Base-by-base conservation (phyloP, 92 coral and sea anemone species). In the Actinostola sp. region DNA sequence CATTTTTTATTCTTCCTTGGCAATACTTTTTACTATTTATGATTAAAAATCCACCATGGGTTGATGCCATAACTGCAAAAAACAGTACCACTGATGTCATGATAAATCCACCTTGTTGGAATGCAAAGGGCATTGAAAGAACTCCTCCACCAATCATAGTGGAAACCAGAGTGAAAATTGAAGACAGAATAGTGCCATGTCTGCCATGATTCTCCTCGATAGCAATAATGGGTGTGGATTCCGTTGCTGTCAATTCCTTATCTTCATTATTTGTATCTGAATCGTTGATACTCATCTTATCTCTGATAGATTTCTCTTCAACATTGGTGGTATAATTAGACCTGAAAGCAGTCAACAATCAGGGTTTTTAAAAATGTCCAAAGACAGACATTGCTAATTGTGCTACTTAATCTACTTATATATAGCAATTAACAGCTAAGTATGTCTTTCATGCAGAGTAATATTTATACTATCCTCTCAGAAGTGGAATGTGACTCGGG, bases 101-200 rank as follows among this genome's bases (percentile, higher is more conserved):
- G 41, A 90, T 60, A 75, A 87, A 87, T 6, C 97, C 97, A 25
- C 97, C 97, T 84, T 90, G 92, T 44, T 87, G 89, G 78, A 90
- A 90, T 24, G 97, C 92, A 84, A 90, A 90, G 38, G 97, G 97
- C 5, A 90, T 65, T 17, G 92, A 87, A 16, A 90, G 73, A 15
- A 90, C 61, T 7, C 97, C 97, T 14, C 97, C 97, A 11, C 97
- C 97, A 80, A 90, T 75, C 97, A 90, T 90, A n/a, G 97, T 90
- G 17, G 97, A 90, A 15, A 90, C 78, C 50, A 90, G 86, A 2
- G 97, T 90, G 29, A 90, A 87, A 57, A 90, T 87, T 54, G 97
- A 90, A 17, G 97, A 90, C 38, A 87, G 71, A 7, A 90, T 92
- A 51, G 97, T 90, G 33, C 97, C 97, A 75, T 54, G 88, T 45